These are phyloP conservation scores for Daboia siamensis DNA, from an alignment of 2,113 vertebrate species.

Conservation along the genomic window DNA sequence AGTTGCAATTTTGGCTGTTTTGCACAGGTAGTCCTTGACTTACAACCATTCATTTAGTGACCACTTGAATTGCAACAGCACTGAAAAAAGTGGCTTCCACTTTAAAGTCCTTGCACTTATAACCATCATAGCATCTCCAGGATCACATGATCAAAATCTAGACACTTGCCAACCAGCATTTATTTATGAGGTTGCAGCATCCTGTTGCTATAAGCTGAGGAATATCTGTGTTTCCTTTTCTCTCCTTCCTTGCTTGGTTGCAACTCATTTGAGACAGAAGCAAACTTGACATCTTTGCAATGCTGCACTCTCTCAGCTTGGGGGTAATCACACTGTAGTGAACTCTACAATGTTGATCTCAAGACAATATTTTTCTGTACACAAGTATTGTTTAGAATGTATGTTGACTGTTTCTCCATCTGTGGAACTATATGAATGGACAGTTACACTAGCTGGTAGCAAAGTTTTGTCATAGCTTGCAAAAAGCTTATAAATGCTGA, in stretches of 20 bases:
- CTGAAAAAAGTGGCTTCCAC: neutral
- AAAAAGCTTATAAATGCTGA: neutral
- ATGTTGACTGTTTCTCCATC: neutral
- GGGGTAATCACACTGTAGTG: neutral
- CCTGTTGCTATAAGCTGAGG: neutral
- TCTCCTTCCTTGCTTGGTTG: neutral
- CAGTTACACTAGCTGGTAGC: neutral
- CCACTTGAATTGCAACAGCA: neutral
- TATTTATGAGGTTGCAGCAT: neutral
- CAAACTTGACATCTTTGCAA: neutral
- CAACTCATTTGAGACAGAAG: neutral
- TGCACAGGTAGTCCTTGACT: neutral
- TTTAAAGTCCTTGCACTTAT: neutral
- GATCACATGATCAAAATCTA: neutral
- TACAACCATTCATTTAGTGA: neutral
- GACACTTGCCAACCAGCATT: neutral
- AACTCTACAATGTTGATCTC: neutral
- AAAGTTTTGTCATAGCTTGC: neutral
- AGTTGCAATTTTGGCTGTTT: neutral
- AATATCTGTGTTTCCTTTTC: neutral
- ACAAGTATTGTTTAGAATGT: neutral
- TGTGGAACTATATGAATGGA: neutral
- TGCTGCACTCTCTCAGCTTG: neutral
- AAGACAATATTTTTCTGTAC: neutral
- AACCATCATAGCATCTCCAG: neutral